phyloP scores from a whole-genome alignment of 2,113 vertebrate genomes.

The Ophiodon elongatus region DNA sequence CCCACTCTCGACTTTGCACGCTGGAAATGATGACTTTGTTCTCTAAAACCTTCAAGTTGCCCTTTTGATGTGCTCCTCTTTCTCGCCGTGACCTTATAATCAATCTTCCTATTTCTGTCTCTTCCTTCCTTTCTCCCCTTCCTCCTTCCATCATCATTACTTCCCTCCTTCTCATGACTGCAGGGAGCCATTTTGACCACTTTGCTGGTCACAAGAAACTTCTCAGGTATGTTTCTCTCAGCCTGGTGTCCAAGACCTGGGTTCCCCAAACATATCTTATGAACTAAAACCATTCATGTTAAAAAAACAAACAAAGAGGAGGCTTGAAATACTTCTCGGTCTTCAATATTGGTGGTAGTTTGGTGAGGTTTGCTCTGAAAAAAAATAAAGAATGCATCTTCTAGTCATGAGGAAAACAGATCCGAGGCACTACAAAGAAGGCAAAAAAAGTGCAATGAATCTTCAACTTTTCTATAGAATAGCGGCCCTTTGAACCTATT shows the following conservation, averaged over 20 bases:
- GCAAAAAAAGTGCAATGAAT: constrained; percentile 3
- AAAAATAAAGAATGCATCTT: constrained; percentile 6
- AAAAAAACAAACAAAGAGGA: background rate
- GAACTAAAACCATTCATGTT: constrained; percentile 9
- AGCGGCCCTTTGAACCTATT: background rate
- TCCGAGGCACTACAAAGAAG: constrained; percentile 17
- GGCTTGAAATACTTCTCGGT: background rate
- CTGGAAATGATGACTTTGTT: constrained; percentile 44
- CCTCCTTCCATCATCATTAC: constrained; percentile 39
- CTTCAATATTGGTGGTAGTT: background rate
- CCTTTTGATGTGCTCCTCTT: constrained; percentile 45
- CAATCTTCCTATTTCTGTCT: constrained; percentile 55
- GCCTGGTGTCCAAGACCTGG: constrained; percentile 24
- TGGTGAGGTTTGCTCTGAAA: background rate
- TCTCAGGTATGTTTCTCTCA: constrained; percentile 91
- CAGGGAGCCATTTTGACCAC: constrained; percentile 99
- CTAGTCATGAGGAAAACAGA: background rate
- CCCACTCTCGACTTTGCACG: constrained; percentile 13
- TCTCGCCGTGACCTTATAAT: constrained; percentile 58
- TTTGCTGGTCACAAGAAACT: constrained; percentile 98
- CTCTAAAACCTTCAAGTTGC: constrained; percentile 42
- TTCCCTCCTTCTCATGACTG: constrained; percentile 62
- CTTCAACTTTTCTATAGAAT: constrained; percentile 7
- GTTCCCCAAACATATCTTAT: constrained; percentile 23
- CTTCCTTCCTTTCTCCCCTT: constrained; percentile 35